Percentiles rank a stretch among this genome's conserved stretches.
Conservation (phyloP, 2,113 vertebrate species). For the Phyllostomus discolor region DNA sequence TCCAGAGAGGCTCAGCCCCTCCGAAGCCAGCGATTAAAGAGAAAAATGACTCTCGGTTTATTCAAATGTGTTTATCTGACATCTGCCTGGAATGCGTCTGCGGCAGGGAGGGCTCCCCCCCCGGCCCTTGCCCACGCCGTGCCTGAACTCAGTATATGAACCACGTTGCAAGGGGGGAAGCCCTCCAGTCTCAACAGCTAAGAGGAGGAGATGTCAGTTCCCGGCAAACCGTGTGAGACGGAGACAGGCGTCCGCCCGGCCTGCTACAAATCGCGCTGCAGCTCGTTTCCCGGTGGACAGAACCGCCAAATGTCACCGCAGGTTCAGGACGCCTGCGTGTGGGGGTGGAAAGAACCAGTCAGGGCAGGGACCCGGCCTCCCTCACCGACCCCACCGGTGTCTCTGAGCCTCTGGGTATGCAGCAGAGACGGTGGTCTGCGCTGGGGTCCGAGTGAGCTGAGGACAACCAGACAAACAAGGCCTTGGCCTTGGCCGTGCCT, state of each 20-base stretch:
- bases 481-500: neutral
- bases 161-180: neutral
- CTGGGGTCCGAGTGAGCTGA: neutral
- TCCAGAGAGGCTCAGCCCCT: neutral
- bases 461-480: neutral
- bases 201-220: neutral
- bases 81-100: neutral
- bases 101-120: neutral
- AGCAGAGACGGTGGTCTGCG: neutral
- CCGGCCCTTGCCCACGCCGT: neutral
- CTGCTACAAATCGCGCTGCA: neutral
- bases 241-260: neutral
- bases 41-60: neutral
- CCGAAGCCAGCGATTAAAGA: conserved; percentile 10
- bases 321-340: fast-evolving
- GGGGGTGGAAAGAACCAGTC: neutral
- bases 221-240: neutral
- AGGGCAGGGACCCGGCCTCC: neutral
- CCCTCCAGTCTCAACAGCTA: neutral
- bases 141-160: neutral
- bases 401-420: neutral
- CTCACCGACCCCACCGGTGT: too few species aligned
- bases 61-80: conserved; percentile 23
- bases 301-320: fast-evolving
- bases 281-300: neutral